Conservation (phyloP, 2,797 vertebrate species). For the Muraenolepis orangiensis region DNA sequence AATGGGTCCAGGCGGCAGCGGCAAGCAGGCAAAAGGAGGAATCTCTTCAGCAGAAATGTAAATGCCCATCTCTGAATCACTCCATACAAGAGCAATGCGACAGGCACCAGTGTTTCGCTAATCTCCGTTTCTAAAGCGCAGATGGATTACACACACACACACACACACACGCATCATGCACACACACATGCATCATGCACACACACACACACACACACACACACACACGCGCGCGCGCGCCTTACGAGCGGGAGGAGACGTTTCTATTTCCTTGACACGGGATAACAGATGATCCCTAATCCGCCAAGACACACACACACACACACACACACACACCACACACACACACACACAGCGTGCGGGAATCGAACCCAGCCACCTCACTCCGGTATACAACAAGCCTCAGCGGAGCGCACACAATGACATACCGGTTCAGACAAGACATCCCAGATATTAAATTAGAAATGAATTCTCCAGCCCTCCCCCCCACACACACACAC, state of each 20-base stretch:
- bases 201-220: neutral
- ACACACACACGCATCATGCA: neutral
- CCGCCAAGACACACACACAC: too few relatives aligned
- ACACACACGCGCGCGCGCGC: neutral
- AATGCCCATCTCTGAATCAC: constrained; percentile 46
- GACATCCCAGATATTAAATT: neutral
- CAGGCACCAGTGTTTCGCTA: constrained; percentile 34
- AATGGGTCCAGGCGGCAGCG: constrained; percentile 20
- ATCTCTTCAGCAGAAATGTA: constrained; percentile 38
- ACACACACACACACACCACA: too few relatives aligned
- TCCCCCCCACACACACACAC: neutral
- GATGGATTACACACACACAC: constrained; percentile 46
- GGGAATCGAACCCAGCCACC: constrained; percentile 34
- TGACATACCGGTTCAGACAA: neutral
- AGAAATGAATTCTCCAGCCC: neutral
- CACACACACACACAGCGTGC: constrained; percentile 48
- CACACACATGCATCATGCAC: neutral
- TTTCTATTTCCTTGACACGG: constrained; percentile 48
- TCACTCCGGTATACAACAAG: too few relatives aligned
- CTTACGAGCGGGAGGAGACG: constrained; percentile 49
- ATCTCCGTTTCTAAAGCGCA: constrained; percentile 57
- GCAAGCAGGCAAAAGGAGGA: constrained; percentile 21
- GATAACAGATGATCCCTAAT: constrained; percentile 58
- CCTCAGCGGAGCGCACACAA: too few relatives aligned
- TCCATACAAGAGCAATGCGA: constrained; percentile 30